These are phyloP conservation scores for Machaerirhynchus nigripectus DNA, from an alignment of 2,113 vertebrate genomes.

Conservation along the genomic window DNA sequence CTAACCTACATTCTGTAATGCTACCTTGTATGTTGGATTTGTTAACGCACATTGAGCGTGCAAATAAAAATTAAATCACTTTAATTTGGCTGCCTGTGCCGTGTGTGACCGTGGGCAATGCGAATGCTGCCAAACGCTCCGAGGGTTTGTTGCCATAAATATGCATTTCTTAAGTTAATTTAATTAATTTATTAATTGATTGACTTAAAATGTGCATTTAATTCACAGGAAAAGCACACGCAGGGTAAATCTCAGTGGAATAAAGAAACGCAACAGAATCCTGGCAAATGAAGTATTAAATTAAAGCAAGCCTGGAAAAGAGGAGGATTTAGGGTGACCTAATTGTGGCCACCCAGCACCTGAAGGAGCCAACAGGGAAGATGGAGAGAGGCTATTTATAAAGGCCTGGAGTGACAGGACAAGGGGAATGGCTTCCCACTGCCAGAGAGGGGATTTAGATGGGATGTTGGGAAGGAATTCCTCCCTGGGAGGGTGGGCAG, in stretches of 20 bases:
- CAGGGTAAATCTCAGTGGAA: not conserved
- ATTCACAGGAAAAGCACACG: not conserved
- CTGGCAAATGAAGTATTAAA: fast-evolving
- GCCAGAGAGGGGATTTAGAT: fast-evolving
- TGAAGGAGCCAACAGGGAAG: not conserved
- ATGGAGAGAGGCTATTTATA: not conserved
- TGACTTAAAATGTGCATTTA: not conserved
- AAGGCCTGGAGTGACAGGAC: not conserved
- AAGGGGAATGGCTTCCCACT: fast-evolving
- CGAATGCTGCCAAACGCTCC: fast-evolving
- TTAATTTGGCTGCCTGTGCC: not conserved
- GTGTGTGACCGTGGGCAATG: not conserved
- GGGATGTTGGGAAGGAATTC: not conserved
- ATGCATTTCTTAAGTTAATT: not conserved
- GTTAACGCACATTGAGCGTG: constrained; percentile 81
- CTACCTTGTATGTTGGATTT: constrained; percentile 86
- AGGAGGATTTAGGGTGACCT: not conserved
- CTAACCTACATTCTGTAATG: constrained; percentile 80
- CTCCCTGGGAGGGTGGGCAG: fast-evolving
- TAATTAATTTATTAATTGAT: no score
- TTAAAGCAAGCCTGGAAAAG: not conserved
- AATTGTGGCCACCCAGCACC: not conserved
- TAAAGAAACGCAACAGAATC: fast-evolving
- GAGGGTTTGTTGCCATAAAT: not conserved
- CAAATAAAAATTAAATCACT: constrained; percentile 87